Evolutionary conservation across 1,140 invertebrate genomes (phyloP).

Genomic region (Calephelis nemesis): DNA sequence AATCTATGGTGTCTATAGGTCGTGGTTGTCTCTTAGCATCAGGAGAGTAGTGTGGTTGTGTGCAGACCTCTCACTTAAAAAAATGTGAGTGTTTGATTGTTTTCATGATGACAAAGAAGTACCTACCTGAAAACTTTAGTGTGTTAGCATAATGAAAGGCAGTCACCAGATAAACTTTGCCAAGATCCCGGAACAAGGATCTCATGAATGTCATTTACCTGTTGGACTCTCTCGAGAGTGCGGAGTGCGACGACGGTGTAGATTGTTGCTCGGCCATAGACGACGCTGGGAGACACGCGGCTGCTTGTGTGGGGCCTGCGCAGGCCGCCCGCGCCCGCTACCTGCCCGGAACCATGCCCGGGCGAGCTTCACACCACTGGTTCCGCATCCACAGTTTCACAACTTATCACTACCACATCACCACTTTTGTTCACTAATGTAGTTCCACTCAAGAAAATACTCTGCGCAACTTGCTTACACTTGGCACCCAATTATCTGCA

Average conservation of each 20-base stretch:
- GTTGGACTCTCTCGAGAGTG: slow-evolving; percentile 78
- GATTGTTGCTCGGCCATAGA: slow-evolving; percentile 80
- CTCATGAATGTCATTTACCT: slow-evolving; percentile 45
- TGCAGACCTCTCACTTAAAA: too few species aligned
- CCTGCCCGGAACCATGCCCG: slow-evolving; percentile 78
- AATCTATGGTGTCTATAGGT: too few species aligned
- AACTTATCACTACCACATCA: slow-evolving; percentile 55
- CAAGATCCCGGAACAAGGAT: too few species aligned
- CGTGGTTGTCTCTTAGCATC: too few species aligned
- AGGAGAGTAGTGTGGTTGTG: too few species aligned
- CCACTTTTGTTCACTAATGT: slow-evolving; percentile 39
- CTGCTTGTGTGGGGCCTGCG: slow-evolving; percentile 76
- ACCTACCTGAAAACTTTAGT: too few species aligned
- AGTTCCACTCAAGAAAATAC: slow-evolving; percentile 31
- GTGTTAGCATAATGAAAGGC: too few species aligned
- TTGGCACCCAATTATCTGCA: slow-evolving; percentile 58
- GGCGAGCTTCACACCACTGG: slow-evolving; percentile 62
- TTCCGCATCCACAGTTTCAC: slow-evolving; percentile 59
- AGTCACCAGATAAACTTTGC: too few species aligned
- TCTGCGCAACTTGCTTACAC: slow-evolving; percentile 28
- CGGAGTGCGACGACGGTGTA: slow-evolving; percentile 78
- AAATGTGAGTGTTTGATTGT: too few species aligned
- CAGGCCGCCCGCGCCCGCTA: slow-evolving; percentile 77
- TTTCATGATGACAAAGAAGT: too few species aligned
- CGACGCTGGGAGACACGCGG: slow-evolving; percentile 75